Base-by-base conservation (phyloP, 2,888 invertebrate species). In the Diarsia mendica region DNA sequence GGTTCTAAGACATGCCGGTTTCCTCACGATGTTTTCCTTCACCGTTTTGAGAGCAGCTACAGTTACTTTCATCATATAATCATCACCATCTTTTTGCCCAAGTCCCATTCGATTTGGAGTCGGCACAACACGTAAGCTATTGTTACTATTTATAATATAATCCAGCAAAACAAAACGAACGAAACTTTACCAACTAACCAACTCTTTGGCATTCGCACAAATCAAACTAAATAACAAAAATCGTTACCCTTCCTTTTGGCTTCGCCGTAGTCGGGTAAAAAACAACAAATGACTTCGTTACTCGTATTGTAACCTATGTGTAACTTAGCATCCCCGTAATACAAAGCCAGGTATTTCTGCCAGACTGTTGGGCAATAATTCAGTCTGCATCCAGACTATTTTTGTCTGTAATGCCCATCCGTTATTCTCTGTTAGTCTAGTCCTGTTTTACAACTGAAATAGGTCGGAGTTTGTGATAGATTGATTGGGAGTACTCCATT, bases 371-470 rank as follows among this genome's bases (percentile, higher is more conserved):
- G 78, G 69, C 79, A 58, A 84, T 84, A 84, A 84, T 67, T 84
- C 84, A 84, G 84, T 76, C 84, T 76, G 28, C 11, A 75, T 74
- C 48, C 66, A 64, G 64, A 69, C 73, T 84, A 84, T 84, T 84
- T 79, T 84, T 72, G 82, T 67, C 66, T 67, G 76, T 76, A 75
- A 75, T 78, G 11, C 64, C 69, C 83, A 81, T 84, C 74, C 61
- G 69, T 84, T 84, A 83, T 79, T 81, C 82, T 18, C 46, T 67
- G 75, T 70, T 65, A 46, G 66, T 58, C 71, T 68, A 63, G 70
- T 80, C 72, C 67, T 77, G 71, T 80, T 83, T 77, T 73, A 73
- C 72, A 68, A 28, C 55, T 80, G 64, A 33, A 82, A 79, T 67
- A 79, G 72, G 48, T 67, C 33, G n/a, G 33, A 58, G 20, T 72